These are phyloP conservation scores for Athalia circularis DNA, from an alignment of 2,888 invertebrate genomes.

Conservation along the genomic window DNA sequence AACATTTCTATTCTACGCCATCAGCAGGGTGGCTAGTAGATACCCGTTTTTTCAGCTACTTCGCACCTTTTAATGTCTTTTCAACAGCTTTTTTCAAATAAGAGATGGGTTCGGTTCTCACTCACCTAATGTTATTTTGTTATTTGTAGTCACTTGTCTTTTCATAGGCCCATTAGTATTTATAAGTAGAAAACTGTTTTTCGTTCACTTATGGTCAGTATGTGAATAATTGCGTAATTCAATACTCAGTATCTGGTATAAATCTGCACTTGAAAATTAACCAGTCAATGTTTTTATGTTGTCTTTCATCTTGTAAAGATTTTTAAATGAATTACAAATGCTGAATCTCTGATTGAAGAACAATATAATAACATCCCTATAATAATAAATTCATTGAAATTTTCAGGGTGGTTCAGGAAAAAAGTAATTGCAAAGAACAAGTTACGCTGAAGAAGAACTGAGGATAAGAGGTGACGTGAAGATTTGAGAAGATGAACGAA, in stretches of 20 bases:
- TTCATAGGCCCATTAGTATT: background rate
- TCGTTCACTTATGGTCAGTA: background rate
- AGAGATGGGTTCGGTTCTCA: background rate
- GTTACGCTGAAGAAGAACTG: slow-evolving; percentile 61
- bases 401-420: slow-evolving; percentile 77
- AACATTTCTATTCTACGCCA: background rate
- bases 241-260: background rate
- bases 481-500: slow-evolving; percentile 16
- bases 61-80: background rate
- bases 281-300: background rate
- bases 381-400: slow-evolving; percentile 2
- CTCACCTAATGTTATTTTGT: background rate
- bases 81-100: slow-evolving; percentile 4
- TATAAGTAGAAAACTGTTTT: background rate
- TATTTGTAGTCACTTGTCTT: background rate
- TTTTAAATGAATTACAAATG: slow-evolving; percentile 1
- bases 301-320: background rate
- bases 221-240: background rate
- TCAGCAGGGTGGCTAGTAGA: background rate
- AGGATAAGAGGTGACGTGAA: slow-evolving; percentile 28
- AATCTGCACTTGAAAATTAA: background rate
- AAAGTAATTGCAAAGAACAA: slow-evolving; percentile 75
- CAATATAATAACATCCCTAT: background rate
- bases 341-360: background rate
- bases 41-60: background rate